These are phyloP conservation scores for Sphyrna mokarran DNA, from an alignment of 2,113 vertebrate species.

Conservation along the genomic window DNA sequence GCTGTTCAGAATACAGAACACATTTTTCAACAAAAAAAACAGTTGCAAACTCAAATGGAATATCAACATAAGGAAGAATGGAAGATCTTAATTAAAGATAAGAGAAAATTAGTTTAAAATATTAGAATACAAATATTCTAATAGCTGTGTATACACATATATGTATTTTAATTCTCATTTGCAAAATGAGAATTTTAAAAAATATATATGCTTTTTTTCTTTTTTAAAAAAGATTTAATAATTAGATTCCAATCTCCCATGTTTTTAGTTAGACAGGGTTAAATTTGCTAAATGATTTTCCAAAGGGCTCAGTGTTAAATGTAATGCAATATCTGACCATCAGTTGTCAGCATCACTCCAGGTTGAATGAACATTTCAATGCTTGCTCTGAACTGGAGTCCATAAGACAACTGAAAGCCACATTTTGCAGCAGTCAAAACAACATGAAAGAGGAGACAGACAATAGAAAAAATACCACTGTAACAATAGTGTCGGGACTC, in stretches of 20 bases:
- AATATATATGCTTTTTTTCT: not conserved
- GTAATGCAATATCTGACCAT: slow-evolving; percentile 25
- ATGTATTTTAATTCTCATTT: no score
- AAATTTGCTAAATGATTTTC: not conserved
- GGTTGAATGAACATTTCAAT: slow-evolving; percentile 16
- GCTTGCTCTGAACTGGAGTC: not conserved
- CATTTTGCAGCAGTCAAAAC: not conserved
- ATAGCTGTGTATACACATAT: no score
- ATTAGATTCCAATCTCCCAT: not conserved
- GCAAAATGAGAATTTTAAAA: not conserved
- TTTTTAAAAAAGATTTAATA: not conserved
- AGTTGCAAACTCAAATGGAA: not conserved
- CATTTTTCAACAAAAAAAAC: not conserved
- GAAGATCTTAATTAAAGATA: not conserved
- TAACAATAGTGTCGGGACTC: not conserved
- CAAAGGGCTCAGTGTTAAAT: not conserved
- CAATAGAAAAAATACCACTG: not conserved
- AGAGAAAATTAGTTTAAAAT: not conserved
- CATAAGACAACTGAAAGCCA: not conserved
- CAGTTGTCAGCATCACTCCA: slow-evolving; percentile 16
- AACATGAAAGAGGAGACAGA: not conserved
- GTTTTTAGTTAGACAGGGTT: not conserved
- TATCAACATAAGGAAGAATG: not conserved
- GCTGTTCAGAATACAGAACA: not conserved
- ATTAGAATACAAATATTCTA: not conserved